phyloP scores from a whole-genome alignment of 92 coral and sea anemone genomes.

The Zoanthus sociatus region DNA sequence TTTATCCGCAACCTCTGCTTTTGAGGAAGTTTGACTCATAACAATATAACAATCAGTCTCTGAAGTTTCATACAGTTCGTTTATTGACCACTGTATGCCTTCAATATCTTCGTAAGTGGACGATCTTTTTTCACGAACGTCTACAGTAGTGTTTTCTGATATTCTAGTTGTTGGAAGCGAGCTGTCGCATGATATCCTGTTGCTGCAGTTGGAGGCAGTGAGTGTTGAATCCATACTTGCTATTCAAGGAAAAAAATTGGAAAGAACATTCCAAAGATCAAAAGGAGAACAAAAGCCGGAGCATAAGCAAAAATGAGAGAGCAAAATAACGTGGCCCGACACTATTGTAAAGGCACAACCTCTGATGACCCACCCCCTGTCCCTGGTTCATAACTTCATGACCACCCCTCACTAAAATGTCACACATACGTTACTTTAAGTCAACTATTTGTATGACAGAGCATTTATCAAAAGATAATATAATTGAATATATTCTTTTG shows the following conservation, averaged over 20 bases:
- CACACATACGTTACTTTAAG: no score
- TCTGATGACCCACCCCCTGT: no score
- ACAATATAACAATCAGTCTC: conserved; percentile 32
- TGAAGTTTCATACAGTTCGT: conserved; percentile 21
- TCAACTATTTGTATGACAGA: no score
- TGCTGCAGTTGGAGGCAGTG: conserved; percentile 2
- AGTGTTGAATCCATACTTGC: conserved; percentile 1
- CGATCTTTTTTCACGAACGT: conserved; percentile 40
- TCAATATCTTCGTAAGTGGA: conserved; percentile 41
- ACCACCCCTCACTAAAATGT: no score
- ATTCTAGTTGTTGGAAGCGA: background rate
- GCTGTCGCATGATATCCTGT: background rate
- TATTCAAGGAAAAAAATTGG: background rate
- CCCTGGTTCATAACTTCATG: no score
- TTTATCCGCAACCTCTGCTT: background rate
- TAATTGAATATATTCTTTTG: no score
- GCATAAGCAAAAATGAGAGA: no score
- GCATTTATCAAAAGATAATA: no score
- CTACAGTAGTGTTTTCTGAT: background rate
- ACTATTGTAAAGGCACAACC: no score
- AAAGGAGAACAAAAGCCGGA: no score
- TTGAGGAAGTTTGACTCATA: background rate
- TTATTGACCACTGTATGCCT: conserved; percentile 23
- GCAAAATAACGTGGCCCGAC: no score
- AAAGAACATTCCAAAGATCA: no score